phyloP scores from a whole-genome alignment of 2,113 vertebrate genomes.

The Neofelis nebulosa region DNA sequence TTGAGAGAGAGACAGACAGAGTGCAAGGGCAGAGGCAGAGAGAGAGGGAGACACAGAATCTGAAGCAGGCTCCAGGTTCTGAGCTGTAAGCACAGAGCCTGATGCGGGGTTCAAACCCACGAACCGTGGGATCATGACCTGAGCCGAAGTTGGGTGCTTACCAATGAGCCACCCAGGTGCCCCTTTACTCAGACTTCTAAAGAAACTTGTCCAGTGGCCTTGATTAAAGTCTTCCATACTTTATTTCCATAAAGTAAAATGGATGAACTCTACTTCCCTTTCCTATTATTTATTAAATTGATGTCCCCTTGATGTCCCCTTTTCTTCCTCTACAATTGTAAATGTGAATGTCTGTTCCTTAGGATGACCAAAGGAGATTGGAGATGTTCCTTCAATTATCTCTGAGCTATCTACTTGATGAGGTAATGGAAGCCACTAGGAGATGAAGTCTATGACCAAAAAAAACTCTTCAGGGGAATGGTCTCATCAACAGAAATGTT shows the following conservation, averaged over 20 bases:
- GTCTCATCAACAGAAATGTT: background rate
- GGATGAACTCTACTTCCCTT: conserved; percentile 53
- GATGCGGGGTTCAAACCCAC: no score
- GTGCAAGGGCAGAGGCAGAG: no score
- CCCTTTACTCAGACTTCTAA: background rate
- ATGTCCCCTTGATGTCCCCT: background rate
- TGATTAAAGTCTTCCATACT: conserved; percentile 58
- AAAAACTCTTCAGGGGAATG: background rate
- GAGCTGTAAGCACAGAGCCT: no score
- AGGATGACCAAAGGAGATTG: conserved; percentile 9
- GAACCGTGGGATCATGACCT: no score
- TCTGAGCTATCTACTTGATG: background rate
- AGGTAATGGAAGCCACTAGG: background rate
- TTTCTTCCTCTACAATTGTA: background rate
- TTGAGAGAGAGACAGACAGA: no score
- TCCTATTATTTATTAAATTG: conserved; percentile 37
- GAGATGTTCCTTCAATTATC: background rate
- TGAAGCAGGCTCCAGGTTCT: no score
- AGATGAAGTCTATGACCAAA: conserved; percentile 11
- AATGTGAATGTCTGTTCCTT: background rate
- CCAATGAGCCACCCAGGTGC: no score
- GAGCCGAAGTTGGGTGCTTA: no score
- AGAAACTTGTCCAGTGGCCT: conserved; percentile 34
- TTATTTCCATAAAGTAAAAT: conserved; percentile 57
- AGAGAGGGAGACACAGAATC: no score